phyloP scores from a whole-genome alignment of 2,113 vertebrate species.

The Gadus macrocephalus region DNA sequence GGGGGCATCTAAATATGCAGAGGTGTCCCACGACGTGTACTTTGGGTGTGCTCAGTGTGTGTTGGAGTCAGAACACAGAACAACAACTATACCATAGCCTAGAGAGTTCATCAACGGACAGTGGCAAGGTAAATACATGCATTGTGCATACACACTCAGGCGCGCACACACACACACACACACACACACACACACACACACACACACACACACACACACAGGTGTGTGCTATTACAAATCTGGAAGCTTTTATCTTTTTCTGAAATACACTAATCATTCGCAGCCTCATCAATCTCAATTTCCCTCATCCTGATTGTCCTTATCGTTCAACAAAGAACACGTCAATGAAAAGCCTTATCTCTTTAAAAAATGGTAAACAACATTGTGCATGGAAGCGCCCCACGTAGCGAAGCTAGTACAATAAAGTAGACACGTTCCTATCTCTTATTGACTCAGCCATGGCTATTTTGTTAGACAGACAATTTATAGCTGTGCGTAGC shows the following conservation, averaged over 20 bases:
- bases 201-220: too few relatives aligned
- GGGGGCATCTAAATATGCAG: too few relatives aligned
- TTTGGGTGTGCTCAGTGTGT: neutral
- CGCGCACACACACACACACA: too few relatives aligned
- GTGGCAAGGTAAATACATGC: too few relatives aligned
- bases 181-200: too few relatives aligned
- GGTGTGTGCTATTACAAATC: too few relatives aligned
- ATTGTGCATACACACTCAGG: too few relatives aligned
- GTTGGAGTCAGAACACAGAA: neutral
- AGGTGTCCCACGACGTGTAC: conserved; percentile 5
- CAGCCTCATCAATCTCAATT: neutral
- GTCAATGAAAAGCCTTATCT: neutral
- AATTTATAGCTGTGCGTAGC: neutral
- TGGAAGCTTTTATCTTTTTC: conserved; percentile 5
- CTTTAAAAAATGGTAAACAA: neutral
- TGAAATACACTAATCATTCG: neutral
- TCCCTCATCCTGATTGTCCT: neutral
- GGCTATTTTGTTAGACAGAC: neutral
- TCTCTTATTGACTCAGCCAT: neutral
- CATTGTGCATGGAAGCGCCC: neutral
- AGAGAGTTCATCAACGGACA: too few relatives aligned
- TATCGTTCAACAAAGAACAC: neutral
- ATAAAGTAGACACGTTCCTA: neutral
- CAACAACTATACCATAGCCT: too few relatives aligned
- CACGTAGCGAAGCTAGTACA: neutral